Evolutionary conservation across 2,888 invertebrate species (phyloP), one percentile per base, ranked within the genome.

Genomic region (Lepidonotus clava): DNA sequence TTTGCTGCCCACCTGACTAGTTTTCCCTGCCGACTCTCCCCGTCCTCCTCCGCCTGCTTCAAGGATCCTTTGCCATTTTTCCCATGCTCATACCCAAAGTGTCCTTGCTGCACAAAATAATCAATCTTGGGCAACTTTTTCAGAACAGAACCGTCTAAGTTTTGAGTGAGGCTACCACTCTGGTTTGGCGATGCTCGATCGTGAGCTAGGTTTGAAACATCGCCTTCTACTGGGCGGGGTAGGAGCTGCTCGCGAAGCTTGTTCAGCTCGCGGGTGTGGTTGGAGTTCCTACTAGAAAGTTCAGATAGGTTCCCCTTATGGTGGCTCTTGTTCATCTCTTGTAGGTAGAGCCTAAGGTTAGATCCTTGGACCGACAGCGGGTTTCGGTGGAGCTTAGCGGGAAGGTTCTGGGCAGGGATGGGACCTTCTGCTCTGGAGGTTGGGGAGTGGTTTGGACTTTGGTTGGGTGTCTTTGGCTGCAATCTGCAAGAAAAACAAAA

Each of bases 51-150:
- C 38, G 18, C 38, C 34, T 71, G 34, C 32, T 21, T 71, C 5
- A 40, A 77, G 5, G 77, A 77, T 11, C 24, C 18, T 28, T 77
- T 77, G 24, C 41, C 77, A 40, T 77, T 77, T 8, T 40, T 21
- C 28, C 77, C 77, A 40, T 77, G 77, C 77, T 77, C 77, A 41
- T 77, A 77, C 6, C 77, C 77, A 77, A 77, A 77, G 28, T 77
- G 77, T 18, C 77, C 77, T 28, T 77, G 77, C 46, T 77, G n/a
- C 5, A 77, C 77, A 38, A 77, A 11, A n/a, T 77, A 21, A 18
- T 77, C 77, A 41, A 77, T 77, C 77, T 24, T 24, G 14, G 77
- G 77, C 6, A 77, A n/a, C 28, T 77, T 77, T 4, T 21, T 28
- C 41, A 77, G n/a, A 28, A 41, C 77, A 77, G 34, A 36, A 32